Conservation (phyloP, 1,140 invertebrate species). For the Lamellibrachia luymesi region DNA sequence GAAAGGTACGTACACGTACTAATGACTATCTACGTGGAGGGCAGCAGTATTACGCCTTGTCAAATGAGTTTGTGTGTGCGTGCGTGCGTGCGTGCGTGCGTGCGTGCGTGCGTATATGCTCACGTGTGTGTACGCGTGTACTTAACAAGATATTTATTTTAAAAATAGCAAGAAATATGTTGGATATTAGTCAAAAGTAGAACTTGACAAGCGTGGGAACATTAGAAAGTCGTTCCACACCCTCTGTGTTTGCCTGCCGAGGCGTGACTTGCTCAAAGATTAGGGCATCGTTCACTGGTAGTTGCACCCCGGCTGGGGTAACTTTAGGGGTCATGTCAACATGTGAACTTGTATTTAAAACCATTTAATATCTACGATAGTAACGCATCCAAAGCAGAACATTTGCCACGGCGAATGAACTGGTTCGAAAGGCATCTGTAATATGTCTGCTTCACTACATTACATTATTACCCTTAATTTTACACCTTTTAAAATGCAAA, state of each 20-base stretch:
- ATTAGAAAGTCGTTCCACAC: neutral
- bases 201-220: neutral
- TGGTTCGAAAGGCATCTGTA: neutral
- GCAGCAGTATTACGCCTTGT: too few relatives aligned
- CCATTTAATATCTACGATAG: neutral
- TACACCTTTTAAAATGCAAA: too few relatives aligned
- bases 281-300: neutral
- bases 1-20: too few relatives aligned
- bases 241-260: neutral
- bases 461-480: too few relatives aligned
- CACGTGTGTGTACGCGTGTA: neutral
- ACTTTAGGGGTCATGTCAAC: neutral
- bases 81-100: too few relatives aligned
- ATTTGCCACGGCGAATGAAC: too few relatives aligned
- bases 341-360: neutral
- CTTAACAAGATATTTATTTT: neutral
- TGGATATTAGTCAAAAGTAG: neutral
- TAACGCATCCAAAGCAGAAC: too few relatives aligned
- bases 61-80: too few relatives aligned
- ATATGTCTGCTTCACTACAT: neutral
- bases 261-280: neutral
- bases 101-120: neutral
- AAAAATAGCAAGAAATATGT: constrained; percentile 11
- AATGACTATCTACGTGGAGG: too few relatives aligned
- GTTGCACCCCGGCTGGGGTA: neutral